phyloP scores from a whole-genome alignment of 2,888 invertebrate species.

The Anagyrus pseudococci region DNA sequence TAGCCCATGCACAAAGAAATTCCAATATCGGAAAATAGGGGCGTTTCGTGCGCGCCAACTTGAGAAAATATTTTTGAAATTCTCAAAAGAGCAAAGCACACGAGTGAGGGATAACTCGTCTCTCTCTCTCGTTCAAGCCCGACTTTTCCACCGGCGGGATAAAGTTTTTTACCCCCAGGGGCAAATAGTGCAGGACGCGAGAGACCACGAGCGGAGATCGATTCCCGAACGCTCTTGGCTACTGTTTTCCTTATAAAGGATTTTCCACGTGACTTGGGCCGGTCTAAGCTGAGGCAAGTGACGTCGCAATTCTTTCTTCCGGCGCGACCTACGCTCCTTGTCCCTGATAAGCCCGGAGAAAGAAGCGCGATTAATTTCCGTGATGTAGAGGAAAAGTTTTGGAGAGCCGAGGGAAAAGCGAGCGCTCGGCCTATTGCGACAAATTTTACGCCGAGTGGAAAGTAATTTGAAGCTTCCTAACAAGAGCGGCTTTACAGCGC shows the following conservation, averaged over 20 bases:
- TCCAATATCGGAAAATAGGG: conserved; percentile 9
- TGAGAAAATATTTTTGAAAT: conserved; percentile 40
- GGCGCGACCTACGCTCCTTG: not conserved
- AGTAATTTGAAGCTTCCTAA: too few relatives aligned
- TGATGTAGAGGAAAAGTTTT: conserved; percentile 9
- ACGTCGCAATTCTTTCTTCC: not conserved
- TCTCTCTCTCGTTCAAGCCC: too few relatives aligned
- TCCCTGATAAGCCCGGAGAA: conserved; percentile 6
- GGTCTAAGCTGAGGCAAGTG: conserved; percentile 1
- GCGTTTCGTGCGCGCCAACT: too few relatives aligned
- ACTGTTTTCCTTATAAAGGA: conserved; percentile 35
- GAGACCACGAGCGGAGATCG: conserved; percentile 16
- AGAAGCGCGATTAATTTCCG: conserved; percentile 31
- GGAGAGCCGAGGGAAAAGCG: not conserved
- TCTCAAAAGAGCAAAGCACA: conserved; percentile 33
- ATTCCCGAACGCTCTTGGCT: conserved; percentile 7
- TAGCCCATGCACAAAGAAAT: too few relatives aligned
- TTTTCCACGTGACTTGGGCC: conserved; percentile 28
- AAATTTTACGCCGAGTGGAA: conserved; percentile 32
- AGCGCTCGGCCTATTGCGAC: conserved; percentile 11
- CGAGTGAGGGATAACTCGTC: too few relatives aligned
- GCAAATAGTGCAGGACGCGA: conserved; percentile 4
- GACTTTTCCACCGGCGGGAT: too few relatives aligned
- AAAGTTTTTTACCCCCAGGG: too few relatives aligned
- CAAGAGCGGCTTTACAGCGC: too few relatives aligned